Conservation (phyloP, 2,888 invertebrate genomes). For the Prosopocoilus inquinatus region DNA sequence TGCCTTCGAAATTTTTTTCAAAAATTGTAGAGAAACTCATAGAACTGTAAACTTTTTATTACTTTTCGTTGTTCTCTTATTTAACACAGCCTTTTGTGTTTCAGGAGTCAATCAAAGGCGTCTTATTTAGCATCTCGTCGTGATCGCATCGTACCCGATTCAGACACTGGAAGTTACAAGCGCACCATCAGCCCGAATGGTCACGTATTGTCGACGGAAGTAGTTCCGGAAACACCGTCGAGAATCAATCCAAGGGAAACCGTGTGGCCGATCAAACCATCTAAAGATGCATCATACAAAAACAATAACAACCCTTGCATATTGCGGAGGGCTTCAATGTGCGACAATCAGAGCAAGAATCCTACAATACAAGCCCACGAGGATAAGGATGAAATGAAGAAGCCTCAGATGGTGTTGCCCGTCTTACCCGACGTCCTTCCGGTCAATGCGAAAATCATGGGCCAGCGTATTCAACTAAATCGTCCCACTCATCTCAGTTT, state of each 20-base stretch:
- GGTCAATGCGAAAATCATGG: slow-evolving; percentile 53
- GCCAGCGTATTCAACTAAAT: slow-evolving; percentile 40
- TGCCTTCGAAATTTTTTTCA: no score
- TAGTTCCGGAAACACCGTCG: slow-evolving; percentile 30
- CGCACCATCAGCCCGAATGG: slow-evolving; percentile 69
- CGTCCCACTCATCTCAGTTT: slow-evolving; percentile 41
- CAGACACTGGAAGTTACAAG: slow-evolving; percentile 73
- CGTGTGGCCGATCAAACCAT: slow-evolving; percentile 38
- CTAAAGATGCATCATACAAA: slow-evolving; percentile 28
- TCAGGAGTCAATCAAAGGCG: slow-evolving; percentile 74
- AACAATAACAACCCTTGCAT: slow-evolving; percentile 34
- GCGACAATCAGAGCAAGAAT: slow-evolving; percentile 39
- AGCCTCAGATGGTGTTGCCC: slow-evolving; percentile 35
- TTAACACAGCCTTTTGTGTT: neutral
- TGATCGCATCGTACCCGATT: slow-evolving; percentile 64
- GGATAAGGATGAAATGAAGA: slow-evolving; percentile 40
- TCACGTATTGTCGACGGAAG: slow-evolving; percentile 37
- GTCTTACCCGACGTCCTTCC: slow-evolving; percentile 58
- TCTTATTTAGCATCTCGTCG: slow-evolving; percentile 72
- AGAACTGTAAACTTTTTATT: no score
- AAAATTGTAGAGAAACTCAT: no score
- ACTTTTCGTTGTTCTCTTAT: no score
- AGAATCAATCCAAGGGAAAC: slow-evolving; percentile 39
- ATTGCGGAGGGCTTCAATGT: slow-evolving; percentile 44
- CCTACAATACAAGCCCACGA: slow-evolving; percentile 31